phyloP scores from a whole-genome alignment of 2,113 vertebrate genomes.

The Pachycephala philippinensis region DNA sequence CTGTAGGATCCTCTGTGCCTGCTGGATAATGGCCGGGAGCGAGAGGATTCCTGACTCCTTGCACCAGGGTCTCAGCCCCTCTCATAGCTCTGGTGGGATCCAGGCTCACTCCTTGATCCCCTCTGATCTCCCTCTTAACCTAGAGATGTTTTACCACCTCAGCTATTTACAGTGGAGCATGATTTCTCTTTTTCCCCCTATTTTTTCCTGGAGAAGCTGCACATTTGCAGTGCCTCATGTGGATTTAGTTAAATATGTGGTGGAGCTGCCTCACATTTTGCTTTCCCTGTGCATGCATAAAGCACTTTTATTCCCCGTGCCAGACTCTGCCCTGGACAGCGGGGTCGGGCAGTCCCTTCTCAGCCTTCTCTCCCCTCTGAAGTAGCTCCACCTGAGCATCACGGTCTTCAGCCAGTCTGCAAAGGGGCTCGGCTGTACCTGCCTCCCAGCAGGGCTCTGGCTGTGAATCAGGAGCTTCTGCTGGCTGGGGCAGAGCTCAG shows the following conservation, averaged over 20 bases:
- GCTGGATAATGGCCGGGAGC: background rate
- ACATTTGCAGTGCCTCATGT: background rate
- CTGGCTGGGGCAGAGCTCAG: background rate
- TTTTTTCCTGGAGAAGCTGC: background rate
- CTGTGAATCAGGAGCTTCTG: background rate
- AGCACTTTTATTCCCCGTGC: background rate
- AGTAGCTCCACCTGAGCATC: background rate
- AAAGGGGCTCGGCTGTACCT: background rate
- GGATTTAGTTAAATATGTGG: background rate
- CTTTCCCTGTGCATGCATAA: background rate
- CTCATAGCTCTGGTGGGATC: background rate
- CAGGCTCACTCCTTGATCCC: background rate
- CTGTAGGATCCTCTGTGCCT: background rate
- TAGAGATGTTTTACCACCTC: background rate
- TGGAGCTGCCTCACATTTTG: background rate
- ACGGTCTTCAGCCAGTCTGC: rapidly evolving
- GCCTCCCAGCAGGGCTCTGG: background rate
- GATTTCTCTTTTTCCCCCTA: background rate
- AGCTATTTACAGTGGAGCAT: background rate
- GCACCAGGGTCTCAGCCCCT: background rate
- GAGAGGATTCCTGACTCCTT: background rate
- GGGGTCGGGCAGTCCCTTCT: background rate
- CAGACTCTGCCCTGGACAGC: background rate
- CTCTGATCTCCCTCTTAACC: background rate
- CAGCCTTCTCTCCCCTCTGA: background rate